Evolutionary conservation across 2,113 vertebrate genomes (phyloP), one percentile per base, ranked within the genome.

Genomic region (Genyomyrus donnyi): DNA sequence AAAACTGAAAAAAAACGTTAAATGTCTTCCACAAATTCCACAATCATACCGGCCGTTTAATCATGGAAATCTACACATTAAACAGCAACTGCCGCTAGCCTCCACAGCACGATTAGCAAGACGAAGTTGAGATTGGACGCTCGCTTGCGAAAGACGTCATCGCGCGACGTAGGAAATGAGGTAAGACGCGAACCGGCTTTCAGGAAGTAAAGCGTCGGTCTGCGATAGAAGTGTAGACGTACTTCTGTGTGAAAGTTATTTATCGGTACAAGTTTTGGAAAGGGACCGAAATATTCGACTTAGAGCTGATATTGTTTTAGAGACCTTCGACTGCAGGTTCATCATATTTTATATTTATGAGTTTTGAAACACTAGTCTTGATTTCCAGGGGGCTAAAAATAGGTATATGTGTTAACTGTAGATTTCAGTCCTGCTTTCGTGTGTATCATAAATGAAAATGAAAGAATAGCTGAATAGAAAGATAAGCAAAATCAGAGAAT

Each of bases 131-230:
- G 6, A 11, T 11, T 11, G 21, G 19, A 45, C 31, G 17, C 53
- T 5, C 21, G 8, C 3, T 39, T 15, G 49, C 50, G 48, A 50
- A 6, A 8, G 31, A 49, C 11, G 70, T 53, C n/a, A 31, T 35
- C 17, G 3, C 70, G 74, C 42, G 42, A 46, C 31, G 83, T 50
- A 45, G 89, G 89, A 89, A 84, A 84, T 89, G 89, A 84, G 15
- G 74, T 74, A 45, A 56, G 17, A 21, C 15, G 39, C 50, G 19
- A 17, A 15, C 15, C 80, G 3, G 45, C 4, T 31, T 70, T 88
- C 56, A 24, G 87, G 87, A 88, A 88, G 56, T 88, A 17, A 66
- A 39, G 35, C 11, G 35, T 4, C 39, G 35, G 35, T 21, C 13
- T 62, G 87, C n/a, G 11, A 46, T 48, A 87, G 11, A 48, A 52